Base-by-base conservation (phyloP, 2,797 vertebrate species). In the Halcyon chelicuti region DNA sequence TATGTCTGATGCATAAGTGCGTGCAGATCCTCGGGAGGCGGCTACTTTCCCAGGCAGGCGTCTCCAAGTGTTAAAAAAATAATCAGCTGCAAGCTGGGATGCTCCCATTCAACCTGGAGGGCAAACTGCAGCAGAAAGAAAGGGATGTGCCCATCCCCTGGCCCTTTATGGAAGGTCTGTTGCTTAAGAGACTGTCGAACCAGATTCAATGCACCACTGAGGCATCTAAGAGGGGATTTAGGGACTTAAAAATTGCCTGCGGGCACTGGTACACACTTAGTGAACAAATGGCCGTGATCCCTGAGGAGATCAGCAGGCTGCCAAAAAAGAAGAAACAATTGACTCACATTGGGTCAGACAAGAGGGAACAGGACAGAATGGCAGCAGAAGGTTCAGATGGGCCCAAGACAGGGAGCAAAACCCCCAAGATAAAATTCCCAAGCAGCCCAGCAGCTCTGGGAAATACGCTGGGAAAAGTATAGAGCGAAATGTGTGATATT, bases 151-250 rank as follows among this genome's bases (percentile, higher is more conserved):
- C 51, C 19, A 9, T 66, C 51, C 39, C 28, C 19, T 49, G 11
- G 15, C 67, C 70, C 51, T 70, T 76, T 65, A 68, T 37, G 9
- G 58, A 84, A n/a, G n/a, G 31, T 47, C 47, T 77, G 22, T 68
- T 91, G 71, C 94, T 81, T 88, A 65, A 49, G 8, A 83, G 76
- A 44, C 65, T 63, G 78, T 61, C 74, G 78, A 93, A 80, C 40
- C 65, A 80, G 33, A 88, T 78, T 94, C 88, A 80, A 12, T 65
- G 73, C 35, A 86, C 42, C 65, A 79, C 90, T 75, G 90, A 92
- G 51, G 70, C 93, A 88, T 84, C 83, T 66, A 83, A 90, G 68
- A 88, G 61, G 26, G 75, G 84, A 94, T 94, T 91, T 90, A 88
- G 46, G 70, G 79, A 75, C 63, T 93, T 90, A 81, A 92, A 86